Base-by-base conservation (phyloP, 2,797 vertebrate genomes). In the Salarias fasciatus region DNA sequence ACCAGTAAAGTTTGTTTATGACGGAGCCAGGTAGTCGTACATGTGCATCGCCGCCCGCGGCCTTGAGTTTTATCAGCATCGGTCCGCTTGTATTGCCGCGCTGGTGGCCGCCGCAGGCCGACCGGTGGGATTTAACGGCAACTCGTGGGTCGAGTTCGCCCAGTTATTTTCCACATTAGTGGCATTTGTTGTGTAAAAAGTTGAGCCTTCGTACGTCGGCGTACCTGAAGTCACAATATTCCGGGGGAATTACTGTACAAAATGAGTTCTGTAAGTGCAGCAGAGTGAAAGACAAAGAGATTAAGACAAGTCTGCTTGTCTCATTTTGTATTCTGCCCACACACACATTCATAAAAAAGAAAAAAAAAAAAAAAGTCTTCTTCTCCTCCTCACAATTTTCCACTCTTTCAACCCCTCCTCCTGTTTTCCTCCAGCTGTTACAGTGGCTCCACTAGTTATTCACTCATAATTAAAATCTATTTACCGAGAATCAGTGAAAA, bases 391-490 rank as follows among this genome's bases (percentile, higher is more conserved):
- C 52, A 43, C 44, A 50, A 48, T 75, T 76, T 70, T 35, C 35
- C 53, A 11, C 38, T 65, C 36, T 65, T 60, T 65, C 63, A 53
- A 11, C 33, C 42, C 31, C 9, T 11, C 42, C 8, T 3, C 12
- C 2, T 56, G 31, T 62, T 69, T 42, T 31, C n/a, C 75, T 71
- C 63, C 76, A 75, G 77, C 80, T 77, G 72, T 69, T 71, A 52
- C 49, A 15, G 51, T 12, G 58, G 55, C 62, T 64, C 59, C 10
- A 42, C 65, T 55, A 63, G 65, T 83, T 84, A 75, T 83, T 78
- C 82, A 56, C 61, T 88, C 84, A 77, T 88, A 86, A 90, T 92
- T 89, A 79, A 73, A 75, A 77, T 83, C 79, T 81, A 83, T 91
- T 91, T 87, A 86, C 72, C 70, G 87, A 74, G 62, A 84, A 75